Evolutionary conservation across 2,888 invertebrate species (phyloP), one percentile per base, ranked within the genome.

Genomic region (Ischnus inquisitorius): DNA sequence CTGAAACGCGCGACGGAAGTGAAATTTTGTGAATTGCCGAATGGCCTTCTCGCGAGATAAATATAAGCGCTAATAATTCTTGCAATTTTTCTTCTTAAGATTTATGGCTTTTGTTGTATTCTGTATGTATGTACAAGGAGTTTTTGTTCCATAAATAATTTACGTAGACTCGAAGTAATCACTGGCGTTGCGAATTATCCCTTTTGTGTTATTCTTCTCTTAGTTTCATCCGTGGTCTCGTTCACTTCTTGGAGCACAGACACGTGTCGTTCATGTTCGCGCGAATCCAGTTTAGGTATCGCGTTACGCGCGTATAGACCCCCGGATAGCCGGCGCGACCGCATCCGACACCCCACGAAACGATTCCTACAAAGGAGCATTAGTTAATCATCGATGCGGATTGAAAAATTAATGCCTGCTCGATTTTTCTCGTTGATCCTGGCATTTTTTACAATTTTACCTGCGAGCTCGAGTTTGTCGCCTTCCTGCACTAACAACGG

Each of bases 291-390:
- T 96, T 96, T 5, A 96, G 92, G 90, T 96, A 97, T 87, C 95
- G 94, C 0, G 96, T 94, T 14, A 97, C 96, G 86, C 96, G 94
- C 0, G 97, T 97, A 89, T 97, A 97, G 3, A 97, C 96, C 1
- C 97, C 97, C 0, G 97, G 97, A 89, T 96, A 96, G 0, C 96
- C 96, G 5, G 96, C 96, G 85, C 96, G 94, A 0, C 96, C 97
- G 90, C 97, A 97, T 1, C 97, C 97, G 0, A 97, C 97, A 12
- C 97, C 97, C 97, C 97, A 97, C 0, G 97, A 97, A 0, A 97
- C 97, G 87, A 97, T 97, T 43, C 97, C 97, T 97, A 93, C 14
- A 95, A 94, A 83, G 76, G 79, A 65, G 65, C 34, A 3, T 48
- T 41, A 54, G 10, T 51, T 22, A 25, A 0, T 34, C 34, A 34